These are phyloP conservation scores for Porphyrio hochstetteri DNA, from an alignment of 2,113 vertebrate species.

Conservation along the genomic window DNA sequence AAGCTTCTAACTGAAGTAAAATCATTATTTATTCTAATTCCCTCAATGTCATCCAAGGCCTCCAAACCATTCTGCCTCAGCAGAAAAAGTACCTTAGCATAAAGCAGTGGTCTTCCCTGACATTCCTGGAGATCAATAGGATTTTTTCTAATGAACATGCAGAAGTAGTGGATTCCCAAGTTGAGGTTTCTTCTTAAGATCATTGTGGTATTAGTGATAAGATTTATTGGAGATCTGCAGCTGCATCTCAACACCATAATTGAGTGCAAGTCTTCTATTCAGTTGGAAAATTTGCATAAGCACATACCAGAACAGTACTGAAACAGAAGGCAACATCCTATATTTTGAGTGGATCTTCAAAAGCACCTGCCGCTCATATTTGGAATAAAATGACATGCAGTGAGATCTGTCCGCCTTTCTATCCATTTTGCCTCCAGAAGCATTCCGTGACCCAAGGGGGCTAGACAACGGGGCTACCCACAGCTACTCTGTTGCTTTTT, in stretches of 20 bases:
- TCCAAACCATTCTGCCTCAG: neutral
- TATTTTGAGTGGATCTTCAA: neutral
- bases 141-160: neutral
- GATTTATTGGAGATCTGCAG: neutral
- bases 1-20: neutral
- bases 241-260: neutral
- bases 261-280: neutral
- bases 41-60: neutral
- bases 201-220: neutral
- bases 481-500: neutral
- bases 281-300: neutral
- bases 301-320: neutral
- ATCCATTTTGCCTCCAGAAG: neutral
- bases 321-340: neutral
- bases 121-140: neutral
- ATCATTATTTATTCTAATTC: neutral
- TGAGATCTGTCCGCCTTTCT: neutral
- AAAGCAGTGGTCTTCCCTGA: neutral
- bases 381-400: neutral
- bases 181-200: neutral
- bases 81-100: neutral
- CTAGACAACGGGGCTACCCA: neutral
- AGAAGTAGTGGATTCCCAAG: neutral
- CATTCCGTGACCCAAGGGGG: neutral
- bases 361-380: neutral